A percentile compares a stretch with the other conserved stretches of the same genome.
phyloP scores from a whole-genome alignment of 2,888 invertebrate genomes.

The Chironomus tentans region DNA sequence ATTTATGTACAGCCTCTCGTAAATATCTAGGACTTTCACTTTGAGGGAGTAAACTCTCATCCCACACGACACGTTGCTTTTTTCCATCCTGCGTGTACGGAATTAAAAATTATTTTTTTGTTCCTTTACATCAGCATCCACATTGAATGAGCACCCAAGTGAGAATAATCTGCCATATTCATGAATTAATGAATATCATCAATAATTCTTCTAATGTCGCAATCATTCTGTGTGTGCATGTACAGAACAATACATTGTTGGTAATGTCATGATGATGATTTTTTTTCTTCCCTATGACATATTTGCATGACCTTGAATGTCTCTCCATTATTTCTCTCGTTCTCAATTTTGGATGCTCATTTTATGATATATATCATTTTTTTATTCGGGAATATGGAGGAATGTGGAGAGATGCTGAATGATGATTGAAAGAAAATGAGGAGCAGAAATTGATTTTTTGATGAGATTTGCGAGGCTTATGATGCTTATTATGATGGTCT shows the following conservation, averaged over 20 bases:
- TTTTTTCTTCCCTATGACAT: background rate
- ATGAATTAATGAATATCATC: constrained; percentile 8
- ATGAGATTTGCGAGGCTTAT: no score
- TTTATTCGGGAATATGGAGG: background rate
- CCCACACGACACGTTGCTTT: background rate
- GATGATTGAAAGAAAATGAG: no score
- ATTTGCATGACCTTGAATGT: background rate
- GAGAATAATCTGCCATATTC: background rate
- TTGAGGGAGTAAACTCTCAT: background rate
- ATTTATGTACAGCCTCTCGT: background rate
- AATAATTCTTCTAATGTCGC: background rate
- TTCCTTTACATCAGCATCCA: background rate
- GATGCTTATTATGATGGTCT: no score
- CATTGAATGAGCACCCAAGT: background rate
- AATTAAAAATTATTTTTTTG: background rate
- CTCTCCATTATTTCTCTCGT: background rate
- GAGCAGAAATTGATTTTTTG: no score
- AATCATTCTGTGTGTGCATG: background rate
- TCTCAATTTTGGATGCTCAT: background rate
- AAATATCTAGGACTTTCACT: constrained; percentile 19
- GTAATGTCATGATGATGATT: no score
- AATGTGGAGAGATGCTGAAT: background rate
- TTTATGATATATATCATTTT: no score
- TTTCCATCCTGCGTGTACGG: background rate
- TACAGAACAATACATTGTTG: background rate